Percentiles rank a stretch among this genome's conserved stretches.
These are phyloP conservation scores for Metacarcinus magister DNA, from an alignment of 2,888 invertebrate genomes.

Conservation along the genomic window DNA sequence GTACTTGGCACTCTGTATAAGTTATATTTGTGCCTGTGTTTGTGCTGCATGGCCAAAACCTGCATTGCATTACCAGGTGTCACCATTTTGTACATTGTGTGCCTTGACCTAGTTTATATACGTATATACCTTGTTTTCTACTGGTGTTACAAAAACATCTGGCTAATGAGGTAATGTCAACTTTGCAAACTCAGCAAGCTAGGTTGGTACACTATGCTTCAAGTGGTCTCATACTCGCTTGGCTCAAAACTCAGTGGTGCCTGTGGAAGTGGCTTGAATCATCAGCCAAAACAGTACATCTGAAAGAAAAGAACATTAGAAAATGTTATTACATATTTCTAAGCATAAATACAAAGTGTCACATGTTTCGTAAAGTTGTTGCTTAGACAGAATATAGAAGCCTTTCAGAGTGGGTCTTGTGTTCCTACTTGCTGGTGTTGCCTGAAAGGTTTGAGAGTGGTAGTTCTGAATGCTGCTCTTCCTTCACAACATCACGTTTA, in stretches of 20 bases:
- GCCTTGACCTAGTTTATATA: constrained; percentile 64
- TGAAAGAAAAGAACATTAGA: not conserved
- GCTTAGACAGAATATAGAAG: not conserved
- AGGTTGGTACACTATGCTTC: not conserved
- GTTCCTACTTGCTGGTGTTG: constrained; percentile 64
- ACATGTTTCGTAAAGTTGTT: constrained; percentile 44
- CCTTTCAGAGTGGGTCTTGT: constrained; percentile 60
- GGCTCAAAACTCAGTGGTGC: constrained; percentile 62
- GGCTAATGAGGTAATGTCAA: constrained; percentile 18
- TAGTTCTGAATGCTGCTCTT: constrained; percentile 31
- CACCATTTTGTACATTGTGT: constrained; percentile 57
- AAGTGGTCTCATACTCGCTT: constrained; percentile 47
- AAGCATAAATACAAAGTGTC: constrained; percentile 17
- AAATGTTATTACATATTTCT: not conserved
- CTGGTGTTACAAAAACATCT: not conserved
- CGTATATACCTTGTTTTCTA: constrained; percentile 14
- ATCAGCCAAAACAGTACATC: constrained; percentile 33
- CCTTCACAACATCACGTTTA: constrained; percentile 32
- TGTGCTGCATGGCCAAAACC: constrained; percentile 40
- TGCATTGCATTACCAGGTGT: not conserved
- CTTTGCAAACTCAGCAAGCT: constrained; percentile 5
- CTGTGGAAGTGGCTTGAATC: constrained; percentile 61
- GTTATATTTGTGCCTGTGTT: constrained; percentile 41
- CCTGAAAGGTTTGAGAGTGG: constrained; percentile 29
- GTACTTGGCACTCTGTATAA: constrained; percentile 43